A percentile compares a stretch with the other conserved stretches of the same genome.
Conservation (phyloP, 2,888 invertebrate species). For the Cyaniris semiargus region DNA sequence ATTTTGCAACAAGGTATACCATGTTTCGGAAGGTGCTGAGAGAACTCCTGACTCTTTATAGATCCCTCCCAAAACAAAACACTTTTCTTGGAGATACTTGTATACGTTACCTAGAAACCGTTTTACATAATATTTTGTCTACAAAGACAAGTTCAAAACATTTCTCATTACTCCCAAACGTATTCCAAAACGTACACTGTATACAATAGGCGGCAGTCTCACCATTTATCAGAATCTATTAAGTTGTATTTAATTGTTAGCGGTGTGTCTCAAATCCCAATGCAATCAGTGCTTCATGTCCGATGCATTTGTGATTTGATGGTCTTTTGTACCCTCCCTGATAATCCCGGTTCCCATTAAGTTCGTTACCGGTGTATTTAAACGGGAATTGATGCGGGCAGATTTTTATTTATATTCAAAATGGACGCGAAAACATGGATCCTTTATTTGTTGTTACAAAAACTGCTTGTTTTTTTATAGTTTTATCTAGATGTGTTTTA, state of each 20-base stretch:
- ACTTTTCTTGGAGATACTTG: no score
- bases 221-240: neutral
- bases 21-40: no score
- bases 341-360: constrained; percentile 32
- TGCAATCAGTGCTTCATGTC: constrained; percentile 37
- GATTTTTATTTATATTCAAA: constrained; percentile 10
- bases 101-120: no score
- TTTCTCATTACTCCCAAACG: neutral
- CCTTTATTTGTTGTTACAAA: neutral
- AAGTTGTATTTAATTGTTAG: constrained; percentile 5
- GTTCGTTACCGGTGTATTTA: constrained; percentile 25
- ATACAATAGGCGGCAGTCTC: neutral
- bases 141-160: no score
- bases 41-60: no score
- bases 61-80: no score
- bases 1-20: no score
- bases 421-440: constrained; percentile 7
- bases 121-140: no score
- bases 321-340: constrained; percentile 33
- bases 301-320: constrained; percentile 39
- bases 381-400: constrained; percentile 23
- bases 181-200: neutral
- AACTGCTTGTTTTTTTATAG: neutral
- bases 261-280: constrained; percentile 38
- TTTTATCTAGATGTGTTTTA: neutral